Evolutionary conservation across 2,113 vertebrate species (phyloP).

Genomic region (Scophthalmus maximus): DNA sequence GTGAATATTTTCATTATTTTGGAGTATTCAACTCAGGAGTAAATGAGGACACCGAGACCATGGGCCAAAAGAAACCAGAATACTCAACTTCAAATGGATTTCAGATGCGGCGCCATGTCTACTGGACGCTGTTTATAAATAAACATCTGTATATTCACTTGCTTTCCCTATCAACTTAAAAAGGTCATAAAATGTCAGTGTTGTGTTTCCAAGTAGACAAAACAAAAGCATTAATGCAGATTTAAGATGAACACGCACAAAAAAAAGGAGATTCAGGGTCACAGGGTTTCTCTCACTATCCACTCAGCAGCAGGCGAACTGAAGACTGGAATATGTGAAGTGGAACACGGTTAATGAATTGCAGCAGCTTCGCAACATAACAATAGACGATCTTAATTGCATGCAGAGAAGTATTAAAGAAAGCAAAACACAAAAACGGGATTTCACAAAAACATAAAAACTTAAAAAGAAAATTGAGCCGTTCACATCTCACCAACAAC

Average conservation of each 20-base stretch:
- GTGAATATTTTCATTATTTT: no score
- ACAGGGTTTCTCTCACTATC: neutral
- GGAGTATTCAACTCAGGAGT: no score
- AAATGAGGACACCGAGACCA: no score
- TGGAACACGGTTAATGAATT: neutral
- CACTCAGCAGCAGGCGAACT: neutral
- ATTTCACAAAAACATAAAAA: neutral
- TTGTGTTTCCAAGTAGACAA: neutral
- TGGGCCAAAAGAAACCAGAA: no score
- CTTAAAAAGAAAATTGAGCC: neutral
- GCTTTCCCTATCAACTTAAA: no score
- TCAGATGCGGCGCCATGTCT: no score
- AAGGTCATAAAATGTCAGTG: neutral
- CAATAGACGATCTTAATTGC: constrained; percentile 1
- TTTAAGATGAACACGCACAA: no score
- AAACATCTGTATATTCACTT: no score
- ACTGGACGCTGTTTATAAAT: no score
- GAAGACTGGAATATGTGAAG: neutral
- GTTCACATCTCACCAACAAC: no score
- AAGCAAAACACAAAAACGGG: neutral
- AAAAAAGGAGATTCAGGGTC: neutral
- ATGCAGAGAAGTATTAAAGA: neutral
- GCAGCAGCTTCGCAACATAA: neutral
- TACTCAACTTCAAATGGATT: no score
- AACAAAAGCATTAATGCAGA: neutral